Evolutionary conservation across 2,113 vertebrate genomes (phyloP).

Genomic region (Clarias magur): DNA sequence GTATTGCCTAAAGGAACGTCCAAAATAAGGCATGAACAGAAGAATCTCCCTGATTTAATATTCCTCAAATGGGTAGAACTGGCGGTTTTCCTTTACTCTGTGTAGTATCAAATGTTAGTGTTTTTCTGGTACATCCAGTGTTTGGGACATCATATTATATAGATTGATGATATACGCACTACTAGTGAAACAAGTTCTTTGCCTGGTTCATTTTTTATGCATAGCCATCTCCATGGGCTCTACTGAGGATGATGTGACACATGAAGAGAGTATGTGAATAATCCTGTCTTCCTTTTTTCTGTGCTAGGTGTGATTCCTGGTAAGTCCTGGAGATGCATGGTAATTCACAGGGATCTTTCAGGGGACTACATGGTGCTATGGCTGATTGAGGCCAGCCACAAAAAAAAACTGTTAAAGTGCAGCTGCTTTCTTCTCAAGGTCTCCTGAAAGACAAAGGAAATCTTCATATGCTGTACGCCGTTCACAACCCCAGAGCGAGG

Average conservation of each 20-base stretch:
- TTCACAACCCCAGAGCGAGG: constrained; percentile 13
- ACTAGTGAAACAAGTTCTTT: neutral
- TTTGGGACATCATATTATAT: neutral
- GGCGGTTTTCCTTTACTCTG: neutral
- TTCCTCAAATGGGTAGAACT: neutral
- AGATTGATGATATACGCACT: neutral
- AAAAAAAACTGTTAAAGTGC: constrained; percentile 44
- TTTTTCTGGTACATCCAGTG: neutral
- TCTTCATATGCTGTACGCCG: constrained; percentile 42
- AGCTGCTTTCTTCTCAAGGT: constrained; percentile 53
- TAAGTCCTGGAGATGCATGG: constrained; percentile 39
- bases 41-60: neutral
- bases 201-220: constrained; percentile 5
- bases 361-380: constrained; percentile 48
- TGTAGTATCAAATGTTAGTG: neutral
- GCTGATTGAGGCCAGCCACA: constrained; percentile 53
- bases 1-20: neutral
- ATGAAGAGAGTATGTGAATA: constrained; percentile 28
- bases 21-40: neutral
- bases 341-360: constrained; percentile 47
- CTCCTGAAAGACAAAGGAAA: constrained; percentile 54
- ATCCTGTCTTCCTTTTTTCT: constrained; percentile 45
- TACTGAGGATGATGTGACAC: constrained; percentile 17
- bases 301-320: constrained; percentile 29
- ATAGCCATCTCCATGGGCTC: neutral